Conservation (phyloP, 2,113 vertebrate species). For the Bothrops jararaca region DNA sequence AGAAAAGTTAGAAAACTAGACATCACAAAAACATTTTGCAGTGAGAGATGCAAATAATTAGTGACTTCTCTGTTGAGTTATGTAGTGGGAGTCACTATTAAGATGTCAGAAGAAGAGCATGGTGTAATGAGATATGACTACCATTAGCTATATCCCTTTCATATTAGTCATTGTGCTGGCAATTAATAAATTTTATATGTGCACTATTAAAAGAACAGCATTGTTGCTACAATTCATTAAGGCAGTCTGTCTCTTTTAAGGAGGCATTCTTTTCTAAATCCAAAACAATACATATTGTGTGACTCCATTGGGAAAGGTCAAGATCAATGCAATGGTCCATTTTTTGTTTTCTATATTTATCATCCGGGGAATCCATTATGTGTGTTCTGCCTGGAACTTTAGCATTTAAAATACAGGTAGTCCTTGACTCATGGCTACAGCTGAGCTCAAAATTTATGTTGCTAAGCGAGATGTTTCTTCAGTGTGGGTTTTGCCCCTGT, state of each 20-base stretch:
- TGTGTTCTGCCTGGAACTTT: background rate
- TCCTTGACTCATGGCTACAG: no score
- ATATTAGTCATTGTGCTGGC: conserved; percentile 22
- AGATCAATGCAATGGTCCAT: background rate
- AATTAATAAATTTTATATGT: conserved; percentile 42
- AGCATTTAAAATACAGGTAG: background rate
- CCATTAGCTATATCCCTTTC: conserved; percentile 38
- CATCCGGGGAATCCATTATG: background rate
- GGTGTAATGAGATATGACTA: conserved; percentile 24
- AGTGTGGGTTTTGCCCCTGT: no score
- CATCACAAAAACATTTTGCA: conserved; percentile 32
- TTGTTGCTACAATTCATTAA: conserved; percentile 39
- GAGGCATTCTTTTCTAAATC: background rate
- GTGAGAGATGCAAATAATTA: conserved; percentile 49
- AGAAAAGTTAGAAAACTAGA: conserved; percentile 32
- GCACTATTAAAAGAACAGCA: conserved; percentile 36
- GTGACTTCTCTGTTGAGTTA: conserved; percentile 28
- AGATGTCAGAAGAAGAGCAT: conserved; percentile 7
- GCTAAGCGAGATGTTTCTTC: no score
- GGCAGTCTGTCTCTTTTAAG: conserved; percentile 28
- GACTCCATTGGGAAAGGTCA: conserved; percentile 20
- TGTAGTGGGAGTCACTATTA: conserved; percentile 41
- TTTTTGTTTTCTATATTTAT: background rate
- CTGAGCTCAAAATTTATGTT: no score
- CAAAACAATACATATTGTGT: conserved; percentile 17